Base-by-base conservation (phyloP, 2,888 invertebrate genomes). In the Melanostoma scalare region DNA sequence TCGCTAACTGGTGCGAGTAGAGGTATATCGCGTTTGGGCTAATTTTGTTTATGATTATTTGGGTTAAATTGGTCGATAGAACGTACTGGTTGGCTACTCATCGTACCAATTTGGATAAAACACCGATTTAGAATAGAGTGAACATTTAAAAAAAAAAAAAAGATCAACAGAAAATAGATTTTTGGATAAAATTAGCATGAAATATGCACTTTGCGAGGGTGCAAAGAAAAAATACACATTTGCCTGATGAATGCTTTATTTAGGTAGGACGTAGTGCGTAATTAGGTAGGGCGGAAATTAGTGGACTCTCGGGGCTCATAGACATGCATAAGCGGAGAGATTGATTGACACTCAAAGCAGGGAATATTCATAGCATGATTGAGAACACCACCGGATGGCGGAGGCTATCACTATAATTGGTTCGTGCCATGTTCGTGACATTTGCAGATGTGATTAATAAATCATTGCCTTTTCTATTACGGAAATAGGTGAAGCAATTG, bases 11-110 rank as follows among this genome's bases (percentile, higher is more conserved):
- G 44, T 3, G 48, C 33, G 10, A 5, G 40, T 4, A 4, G 5
- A 20, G 36, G 46, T 10, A 50, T 35, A 42, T 4, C 10, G 4
- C n/a, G 53, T 4, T 35, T 30, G 35, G 36, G 56, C 63, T 78
- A 77, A 78, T 82, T 82, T 72, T 65, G 74, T 79, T 79, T 79
- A 79, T 79, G 84, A 84, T 84, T 79, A 84, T 79, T 75, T 78
- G 10, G 79, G 67, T 58, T 75, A 75, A 78, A 79, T 84, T 79
- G 79, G 79, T 71, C 31, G 38, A 31, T 71, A 67, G 56, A 58
- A 42, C 48, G 60, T 42, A 42, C 31, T 53, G 9, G 58, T 31
- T 53, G 50, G 60, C 55, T 56, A 75, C 75, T 84, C 65, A 67
- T 79, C 69, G 79, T 60, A 79, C 60, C 74, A 77, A 77, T 82